These are phyloP conservation scores for Copidosoma aretas DNA, from an alignment of 2,888 invertebrate genomes.

Conservation along the genomic window DNA sequence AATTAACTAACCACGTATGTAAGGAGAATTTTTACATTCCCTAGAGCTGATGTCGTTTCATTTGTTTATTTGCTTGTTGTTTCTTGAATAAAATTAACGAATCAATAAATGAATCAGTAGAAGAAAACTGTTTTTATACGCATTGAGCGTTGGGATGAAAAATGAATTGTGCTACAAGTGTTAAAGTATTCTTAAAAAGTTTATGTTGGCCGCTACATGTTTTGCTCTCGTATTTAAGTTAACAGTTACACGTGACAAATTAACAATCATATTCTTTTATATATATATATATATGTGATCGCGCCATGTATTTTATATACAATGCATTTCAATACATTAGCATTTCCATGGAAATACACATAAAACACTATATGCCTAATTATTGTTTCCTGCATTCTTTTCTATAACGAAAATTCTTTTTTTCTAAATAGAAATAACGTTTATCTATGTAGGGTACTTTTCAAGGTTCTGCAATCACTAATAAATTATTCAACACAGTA, in stretches of 20 bases:
- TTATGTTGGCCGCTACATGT: constrained; percentile 34
- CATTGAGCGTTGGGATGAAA: constrained; percentile 21
- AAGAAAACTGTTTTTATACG: constrained; percentile 32
- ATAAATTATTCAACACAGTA: no score
- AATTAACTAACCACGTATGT: not conserved
- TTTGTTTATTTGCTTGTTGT: constrained; percentile 26
- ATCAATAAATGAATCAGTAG: constrained; percentile 8
- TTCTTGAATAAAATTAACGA: constrained; percentile 24
- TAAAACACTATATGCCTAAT: constrained; percentile 22
- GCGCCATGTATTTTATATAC: constrained; percentile 19
- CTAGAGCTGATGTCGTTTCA: constrained; percentile 21
- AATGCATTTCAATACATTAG: constrained; percentile 18
- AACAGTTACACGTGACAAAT: constrained; percentile 18
- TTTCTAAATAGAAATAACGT: no score
- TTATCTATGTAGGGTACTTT: no score
- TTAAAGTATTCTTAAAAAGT: constrained; percentile 36
- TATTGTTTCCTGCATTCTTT: constrained; percentile 6
- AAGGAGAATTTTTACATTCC: constrained; percentile 17
- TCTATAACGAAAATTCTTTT: not conserved
- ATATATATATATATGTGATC: constrained; percentile 23
- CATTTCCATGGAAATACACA: constrained; percentile 30
- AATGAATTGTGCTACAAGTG: constrained; percentile 38
- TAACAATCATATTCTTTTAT: constrained; percentile 19
- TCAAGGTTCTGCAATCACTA: no score
- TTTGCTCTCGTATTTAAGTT: constrained; percentile 30